phyloP scores from a whole-genome alignment of 2,797 vertebrate genomes.

The Gila robusta region DNA sequence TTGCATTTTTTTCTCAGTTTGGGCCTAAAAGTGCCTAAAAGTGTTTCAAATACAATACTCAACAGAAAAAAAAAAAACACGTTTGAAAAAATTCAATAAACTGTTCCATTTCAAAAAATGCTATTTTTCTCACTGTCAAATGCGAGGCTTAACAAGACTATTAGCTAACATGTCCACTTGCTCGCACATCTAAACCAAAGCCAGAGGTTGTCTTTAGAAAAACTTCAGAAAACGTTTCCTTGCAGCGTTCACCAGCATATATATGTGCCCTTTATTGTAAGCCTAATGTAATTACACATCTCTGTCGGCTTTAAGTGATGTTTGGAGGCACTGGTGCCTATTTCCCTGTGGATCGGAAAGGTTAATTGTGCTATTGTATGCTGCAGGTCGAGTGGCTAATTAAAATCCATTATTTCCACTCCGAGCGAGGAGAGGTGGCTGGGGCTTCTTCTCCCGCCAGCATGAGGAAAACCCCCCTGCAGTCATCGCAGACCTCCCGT shows the following conservation, averaged over 20 bases:
- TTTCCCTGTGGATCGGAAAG: slow-evolving; percentile 60
- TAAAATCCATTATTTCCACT: slow-evolving; percentile 58
- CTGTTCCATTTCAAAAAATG: neutral
- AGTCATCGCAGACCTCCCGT: slow-evolving; percentile 33
- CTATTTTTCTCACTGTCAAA: neutral
- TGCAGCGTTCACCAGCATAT: neutral
- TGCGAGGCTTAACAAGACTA: neutral
- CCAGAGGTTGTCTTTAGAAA: neutral
- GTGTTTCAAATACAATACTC: neutral
- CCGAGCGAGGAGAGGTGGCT: slow-evolving; percentile 21
- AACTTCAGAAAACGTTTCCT: slow-evolving; percentile 12
- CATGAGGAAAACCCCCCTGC: slow-evolving; percentile 39
- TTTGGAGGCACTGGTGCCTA: slow-evolving; percentile 56
- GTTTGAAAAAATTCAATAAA: neutral
- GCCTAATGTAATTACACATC: slow-evolving; percentile 62
- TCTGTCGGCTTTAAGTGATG: slow-evolving; percentile 61
- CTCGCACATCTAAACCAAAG: neutral
- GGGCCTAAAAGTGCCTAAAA: no score
- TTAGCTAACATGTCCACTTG: neutral
- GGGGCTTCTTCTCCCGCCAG: slow-evolving; percentile 15
- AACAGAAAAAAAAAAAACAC: neutral
- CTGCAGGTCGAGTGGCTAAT: slow-evolving; percentile 60
- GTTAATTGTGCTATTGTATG: slow-evolving; percentile 68
- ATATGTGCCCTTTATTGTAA: slow-evolving; percentile 38
- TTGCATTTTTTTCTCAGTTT: no score